Conservation (phyloP, 2,113 vertebrate genomes). For the Enhydra lutris region DNA sequence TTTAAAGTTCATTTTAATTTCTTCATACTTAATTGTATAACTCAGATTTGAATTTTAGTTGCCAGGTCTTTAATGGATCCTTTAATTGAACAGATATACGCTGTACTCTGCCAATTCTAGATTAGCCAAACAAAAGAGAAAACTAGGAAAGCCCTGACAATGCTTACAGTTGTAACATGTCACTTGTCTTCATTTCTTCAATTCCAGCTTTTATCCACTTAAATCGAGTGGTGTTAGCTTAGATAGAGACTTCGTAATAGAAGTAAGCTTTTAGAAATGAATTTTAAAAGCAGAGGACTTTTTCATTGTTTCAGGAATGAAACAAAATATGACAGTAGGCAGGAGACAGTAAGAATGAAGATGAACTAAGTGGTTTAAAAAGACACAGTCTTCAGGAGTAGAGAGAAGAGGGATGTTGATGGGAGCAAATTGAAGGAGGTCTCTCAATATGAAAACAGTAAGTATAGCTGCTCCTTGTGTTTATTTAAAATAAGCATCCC, state of each 20-base stretch:
- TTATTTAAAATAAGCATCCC: not conserved
- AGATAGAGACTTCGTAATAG: conserved; percentile 8
- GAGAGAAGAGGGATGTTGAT: not conserved
- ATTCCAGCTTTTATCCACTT: conserved; percentile 31
- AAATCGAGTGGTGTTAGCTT: conserved; percentile 15
- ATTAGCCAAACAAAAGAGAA: conserved; percentile 26
- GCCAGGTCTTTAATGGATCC: conserved; percentile 20
- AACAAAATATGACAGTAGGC: not conserved
- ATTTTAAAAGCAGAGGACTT: not conserved
- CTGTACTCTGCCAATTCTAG: conserved; percentile 21
- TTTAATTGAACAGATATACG: conserved; percentile 4
- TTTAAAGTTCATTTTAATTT: conserved; percentile 51
- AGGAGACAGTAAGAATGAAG: not conserved
- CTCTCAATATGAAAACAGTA: conserved; percentile 7
- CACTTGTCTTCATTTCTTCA: conserved; percentile 25
- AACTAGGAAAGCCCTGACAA: not conserved
- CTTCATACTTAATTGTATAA: conserved; percentile 32
- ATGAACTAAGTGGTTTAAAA: conserved; percentile 17
- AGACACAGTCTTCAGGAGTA: not conserved
- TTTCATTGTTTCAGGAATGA: conserved; percentile 35
- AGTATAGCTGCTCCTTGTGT: not conserved
- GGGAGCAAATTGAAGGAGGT: not conserved
- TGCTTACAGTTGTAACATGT: conserved; percentile 3
- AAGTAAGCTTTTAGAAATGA: conserved; percentile 28
- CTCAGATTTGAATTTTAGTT: conserved; percentile 45